Percentiles rank a stretch among this genome's conserved stretches.
These are phyloP conservation scores for Acrocephalus kingi DNA, from an alignment of 2,113 vertebrate genomes.

Conservation along the genomic window DNA sequence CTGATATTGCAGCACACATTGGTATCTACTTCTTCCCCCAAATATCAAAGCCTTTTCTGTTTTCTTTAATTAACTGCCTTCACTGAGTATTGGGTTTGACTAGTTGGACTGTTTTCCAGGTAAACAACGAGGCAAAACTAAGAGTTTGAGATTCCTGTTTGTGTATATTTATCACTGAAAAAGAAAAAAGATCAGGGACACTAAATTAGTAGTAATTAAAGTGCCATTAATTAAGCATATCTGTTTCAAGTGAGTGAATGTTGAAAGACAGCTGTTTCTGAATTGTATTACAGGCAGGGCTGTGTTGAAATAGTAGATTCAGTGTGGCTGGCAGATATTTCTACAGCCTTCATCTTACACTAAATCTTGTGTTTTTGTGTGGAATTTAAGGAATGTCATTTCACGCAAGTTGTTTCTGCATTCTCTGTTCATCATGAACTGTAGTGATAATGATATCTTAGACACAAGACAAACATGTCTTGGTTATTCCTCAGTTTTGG, in stretches of 20 bases:
- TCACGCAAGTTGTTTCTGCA: neutral
- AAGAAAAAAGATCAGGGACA: neutral
- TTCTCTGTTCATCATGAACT: neutral
- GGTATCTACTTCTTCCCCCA: neutral
- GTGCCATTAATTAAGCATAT: slow-evolving; percentile 22
- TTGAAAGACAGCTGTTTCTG: neutral
- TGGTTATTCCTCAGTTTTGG: neutral
- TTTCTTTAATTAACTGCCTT: neutral
- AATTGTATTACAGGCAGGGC: neutral
- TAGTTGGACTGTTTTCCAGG: neutral
- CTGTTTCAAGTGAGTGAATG: neutral
- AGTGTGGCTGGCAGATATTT: neutral
- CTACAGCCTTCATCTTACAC: neutral
- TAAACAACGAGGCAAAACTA: neutral
- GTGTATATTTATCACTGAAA: neutral
- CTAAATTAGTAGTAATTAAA: slow-evolving; percentile 1
- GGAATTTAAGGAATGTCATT: neutral
- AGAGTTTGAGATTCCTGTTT: neutral
- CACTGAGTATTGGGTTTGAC: neutral
- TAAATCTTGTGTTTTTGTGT: neutral
- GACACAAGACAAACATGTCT: neutral
- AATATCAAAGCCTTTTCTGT: neutral
- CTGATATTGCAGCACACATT: neutral
- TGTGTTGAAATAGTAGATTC: neutral
- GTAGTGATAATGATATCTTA: neutral